Evolutionary conservation across 2,113 vertebrate species (phyloP).

Genomic region (Phrynocephalus versicolor): DNA sequence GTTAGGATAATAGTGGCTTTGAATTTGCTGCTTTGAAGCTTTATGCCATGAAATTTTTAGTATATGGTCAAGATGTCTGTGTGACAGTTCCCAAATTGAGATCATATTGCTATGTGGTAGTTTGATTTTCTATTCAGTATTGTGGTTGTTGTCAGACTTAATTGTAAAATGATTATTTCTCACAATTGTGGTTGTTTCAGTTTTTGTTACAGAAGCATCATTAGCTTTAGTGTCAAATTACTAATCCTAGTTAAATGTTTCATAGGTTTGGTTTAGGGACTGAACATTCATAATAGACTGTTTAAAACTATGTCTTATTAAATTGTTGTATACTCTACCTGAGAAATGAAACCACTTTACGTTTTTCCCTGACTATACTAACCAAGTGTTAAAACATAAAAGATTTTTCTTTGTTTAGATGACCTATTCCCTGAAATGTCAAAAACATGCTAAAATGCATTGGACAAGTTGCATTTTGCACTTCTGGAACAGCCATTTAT

Average conservation of each 20-base stretch:
- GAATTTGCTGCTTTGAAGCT: slow-evolving; percentile 63
- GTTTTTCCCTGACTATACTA: slow-evolving; percentile 64
- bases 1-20: slow-evolving; percentile 68
- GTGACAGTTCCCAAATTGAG: slow-evolving; percentile 52
- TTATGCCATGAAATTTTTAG: slow-evolving; percentile 68
- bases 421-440: slow-evolving; percentile 66
- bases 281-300: slow-evolving; percentile 57
- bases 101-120: slow-evolving; percentile 61
- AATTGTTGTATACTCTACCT: slow-evolving; percentile 47
- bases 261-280: slow-evolving; percentile 69
- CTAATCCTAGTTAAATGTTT: slow-evolving; percentile 62
- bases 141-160: slow-evolving; percentile 67
- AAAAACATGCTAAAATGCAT: slow-evolving; percentile 62
- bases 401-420: slow-evolving; percentile 73
- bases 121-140: slow-evolving; percentile 64
- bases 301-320: slow-evolving; percentile 66
- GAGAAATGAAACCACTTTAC: slow-evolving; percentile 53
- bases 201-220: slow-evolving; percentile 79
- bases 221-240: slow-evolving; percentile 76
- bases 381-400: slow-evolving; percentile 62
- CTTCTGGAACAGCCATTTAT: slow-evolving; percentile 55
- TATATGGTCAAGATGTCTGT: slow-evolving; percentile 57
- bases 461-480: slow-evolving; percentile 66
- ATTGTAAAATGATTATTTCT: slow-evolving; percentile 63
- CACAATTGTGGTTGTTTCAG: slow-evolving; percentile 58